phyloP scores from a whole-genome alignment of 2,888 invertebrate species.

The Plebejus argus region DNA sequence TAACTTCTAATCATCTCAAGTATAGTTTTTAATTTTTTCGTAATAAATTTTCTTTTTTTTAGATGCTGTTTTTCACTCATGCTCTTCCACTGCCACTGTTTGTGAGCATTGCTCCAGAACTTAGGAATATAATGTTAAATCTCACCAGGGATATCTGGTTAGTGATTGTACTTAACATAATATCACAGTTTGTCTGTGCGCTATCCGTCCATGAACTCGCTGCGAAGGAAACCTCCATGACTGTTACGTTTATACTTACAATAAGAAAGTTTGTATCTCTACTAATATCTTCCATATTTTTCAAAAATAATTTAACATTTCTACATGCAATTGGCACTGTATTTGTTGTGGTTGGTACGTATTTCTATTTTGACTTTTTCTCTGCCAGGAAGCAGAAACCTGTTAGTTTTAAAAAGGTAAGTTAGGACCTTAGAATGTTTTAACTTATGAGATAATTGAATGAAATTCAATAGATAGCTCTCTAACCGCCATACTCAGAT shows the following conservation, averaged over 20 bases:
- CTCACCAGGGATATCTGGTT: constrained; percentile 57
- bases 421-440: constrained; percentile 25
- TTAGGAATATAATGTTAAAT: constrained; percentile 49
- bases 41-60: constrained; percentile 46
- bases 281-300: constrained; percentile 65
- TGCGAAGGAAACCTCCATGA: constrained; percentile 66
- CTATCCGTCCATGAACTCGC: constrained; percentile 68
- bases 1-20: too few relatives aligned
- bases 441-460: not conserved
- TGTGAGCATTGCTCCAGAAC: constrained; percentile 57
- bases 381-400: constrained; percentile 55
- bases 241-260: constrained; percentile 70
- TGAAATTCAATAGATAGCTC: not conserved
- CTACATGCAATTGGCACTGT: constrained; percentile 63
- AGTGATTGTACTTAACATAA: constrained; percentile 56
- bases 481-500: not conserved
- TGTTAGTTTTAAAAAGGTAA: constrained; percentile 53
- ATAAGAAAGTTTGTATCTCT: constrained; percentile 68
- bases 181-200: constrained; percentile 66
- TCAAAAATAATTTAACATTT: constrained; percentile 68
- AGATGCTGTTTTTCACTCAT: constrained; percentile 75
- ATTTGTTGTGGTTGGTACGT: constrained; percentile 66
- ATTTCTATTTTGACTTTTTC: constrained; percentile 70
- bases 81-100: constrained; percentile 67
- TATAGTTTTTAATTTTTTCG: not conserved